These are phyloP conservation scores for Chironomus striatipennis DNA, from an alignment of 1,140 invertebrate genomes.

Conservation along the genomic window DNA sequence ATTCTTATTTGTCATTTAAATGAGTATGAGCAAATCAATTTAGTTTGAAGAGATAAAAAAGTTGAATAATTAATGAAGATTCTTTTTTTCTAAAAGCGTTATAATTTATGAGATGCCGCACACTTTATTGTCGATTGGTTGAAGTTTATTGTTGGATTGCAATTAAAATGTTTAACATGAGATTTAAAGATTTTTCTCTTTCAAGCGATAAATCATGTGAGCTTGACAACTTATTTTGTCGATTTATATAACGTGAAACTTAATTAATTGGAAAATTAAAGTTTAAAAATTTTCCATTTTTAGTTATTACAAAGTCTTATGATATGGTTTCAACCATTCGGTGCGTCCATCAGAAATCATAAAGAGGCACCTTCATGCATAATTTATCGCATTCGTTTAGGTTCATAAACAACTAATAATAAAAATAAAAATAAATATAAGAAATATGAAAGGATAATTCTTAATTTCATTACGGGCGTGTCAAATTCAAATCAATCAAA, in stretches of 20 bases:
- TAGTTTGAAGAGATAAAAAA: not conserved
- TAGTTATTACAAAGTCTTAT: too few relatives aligned
- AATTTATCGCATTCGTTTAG: too few relatives aligned
- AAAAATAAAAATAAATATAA: too few relatives aligned
- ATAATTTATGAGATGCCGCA: constrained; percentile 7
- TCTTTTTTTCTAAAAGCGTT: not conserved
- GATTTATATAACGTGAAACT: too few relatives aligned
- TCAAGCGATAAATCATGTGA: not conserved
- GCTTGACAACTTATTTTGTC: not conserved
- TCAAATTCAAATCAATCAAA: constrained; percentile 23
- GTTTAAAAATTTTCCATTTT: too few relatives aligned
- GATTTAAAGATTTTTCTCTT: not conserved
- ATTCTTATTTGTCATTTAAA: not conserved
- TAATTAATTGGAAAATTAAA: too few relatives aligned
- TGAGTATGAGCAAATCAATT: not conserved
- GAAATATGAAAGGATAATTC: not conserved
- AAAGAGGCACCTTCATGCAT: too few relatives aligned
- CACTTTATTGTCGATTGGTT: constrained; percentile 7
- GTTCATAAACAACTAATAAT: too few relatives aligned
- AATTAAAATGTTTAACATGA: constrained; percentile 6
- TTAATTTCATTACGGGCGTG: constrained; percentile 16
- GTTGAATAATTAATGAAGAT: not conserved
- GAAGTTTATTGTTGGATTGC: not conserved
- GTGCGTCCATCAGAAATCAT: too few relatives aligned
- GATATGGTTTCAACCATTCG: too few relatives aligned